These are phyloP conservation scores for Antennarius maculatus DNA, from an alignment of 2,797 vertebrate species.

Conservation along the genomic window DNA sequence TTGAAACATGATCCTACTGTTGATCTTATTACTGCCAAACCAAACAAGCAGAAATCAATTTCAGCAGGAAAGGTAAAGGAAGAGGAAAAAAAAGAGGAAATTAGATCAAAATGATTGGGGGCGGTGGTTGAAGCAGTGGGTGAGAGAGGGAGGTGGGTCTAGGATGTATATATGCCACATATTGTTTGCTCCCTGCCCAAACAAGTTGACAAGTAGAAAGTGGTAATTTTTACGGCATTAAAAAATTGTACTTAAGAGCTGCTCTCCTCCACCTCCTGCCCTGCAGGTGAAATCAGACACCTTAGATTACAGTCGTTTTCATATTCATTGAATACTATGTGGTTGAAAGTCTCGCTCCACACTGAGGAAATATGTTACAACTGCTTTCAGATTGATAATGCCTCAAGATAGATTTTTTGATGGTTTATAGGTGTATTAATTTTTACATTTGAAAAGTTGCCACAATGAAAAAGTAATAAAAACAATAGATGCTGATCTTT, in stretches of 20 bases:
- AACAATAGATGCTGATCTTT: slow-evolving; percentile 38
- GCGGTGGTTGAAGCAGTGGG: slow-evolving; percentile 68
- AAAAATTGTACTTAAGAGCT: slow-evolving; percentile 61
- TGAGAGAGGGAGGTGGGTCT: slow-evolving; percentile 59
- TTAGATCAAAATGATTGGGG: slow-evolving; percentile 81
- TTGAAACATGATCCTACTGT: slow-evolving; percentile 95
- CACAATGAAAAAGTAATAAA: slow-evolving; percentile 59
- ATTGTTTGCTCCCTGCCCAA: slow-evolving; percentile 61
- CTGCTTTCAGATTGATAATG: slow-evolving; percentile 49
- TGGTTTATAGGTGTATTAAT: slow-evolving; percentile 41
- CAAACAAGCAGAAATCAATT: slow-evolving; percentile 94
- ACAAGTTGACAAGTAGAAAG: slow-evolving; percentile 70
- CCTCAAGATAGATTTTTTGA: slow-evolving; percentile 60
- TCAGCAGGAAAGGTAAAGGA: slow-evolving; percentile 82
- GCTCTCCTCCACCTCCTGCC: slow-evolving; percentile 51
- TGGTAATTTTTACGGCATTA: slow-evolving; percentile 67
- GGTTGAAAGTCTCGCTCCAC: slow-evolving; percentile 61
- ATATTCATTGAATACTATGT: slow-evolving; percentile 65
- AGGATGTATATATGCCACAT: slow-evolving; percentile 57
- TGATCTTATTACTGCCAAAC: slow-evolving; percentile 95
- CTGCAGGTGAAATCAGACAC: slow-evolving; percentile 72
- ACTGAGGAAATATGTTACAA: slow-evolving; percentile 66
- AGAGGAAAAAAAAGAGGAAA: slow-evolving; percentile 79
- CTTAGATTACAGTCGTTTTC: slow-evolving; percentile 59
- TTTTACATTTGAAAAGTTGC: slow-evolving; percentile 54